These are phyloP conservation scores for Triplophysa siluroides DNA, from an alignment of 2,113 vertebrate species.

Conservation along the genomic window DNA sequence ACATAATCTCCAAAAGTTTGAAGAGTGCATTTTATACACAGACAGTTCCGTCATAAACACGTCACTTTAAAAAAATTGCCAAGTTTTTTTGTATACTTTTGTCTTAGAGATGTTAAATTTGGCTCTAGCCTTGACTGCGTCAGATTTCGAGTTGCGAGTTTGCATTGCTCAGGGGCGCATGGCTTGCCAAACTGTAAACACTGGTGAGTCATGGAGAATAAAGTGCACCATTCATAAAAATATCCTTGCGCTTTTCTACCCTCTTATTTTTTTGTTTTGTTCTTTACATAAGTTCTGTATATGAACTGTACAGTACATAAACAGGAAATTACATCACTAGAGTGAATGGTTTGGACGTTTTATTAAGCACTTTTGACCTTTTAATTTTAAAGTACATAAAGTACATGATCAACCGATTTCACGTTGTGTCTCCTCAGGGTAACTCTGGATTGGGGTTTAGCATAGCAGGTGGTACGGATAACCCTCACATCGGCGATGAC, in stretches of 20 bases:
- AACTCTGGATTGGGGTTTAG: conserved; percentile 97
- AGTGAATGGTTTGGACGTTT: too few species aligned
- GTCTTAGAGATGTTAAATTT: conserved; percentile 4
- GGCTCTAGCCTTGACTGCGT: background rate
- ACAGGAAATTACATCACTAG: too few species aligned
- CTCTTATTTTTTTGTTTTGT: background rate
- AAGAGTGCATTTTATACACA: background rate
- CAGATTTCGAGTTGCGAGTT: conserved; percentile 11
- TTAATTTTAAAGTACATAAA: too few species aligned
- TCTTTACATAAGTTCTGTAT: background rate
- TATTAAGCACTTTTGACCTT: too few species aligned
- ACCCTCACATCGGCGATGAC: conserved; percentile 95
- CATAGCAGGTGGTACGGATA: conserved; percentile 96
- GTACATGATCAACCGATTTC: too few species aligned
- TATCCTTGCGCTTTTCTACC: background rate
- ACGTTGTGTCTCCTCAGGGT: conserved; percentile 73
- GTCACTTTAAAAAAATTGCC: conserved; percentile 24
- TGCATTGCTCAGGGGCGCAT: background rate
- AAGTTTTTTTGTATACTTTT: background rate
- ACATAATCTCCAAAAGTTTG: background rate
- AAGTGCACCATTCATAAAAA: conserved; percentile 1
- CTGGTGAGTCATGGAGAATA: conserved; percentile 25
- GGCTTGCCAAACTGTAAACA: conserved; percentile 30
- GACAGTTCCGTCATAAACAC: conserved; percentile 19
- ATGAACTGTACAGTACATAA: background rate